These are phyloP conservation scores for Eristalis arbustorum DNA, from an alignment of 2,888 invertebrate species.

Conservation along the genomic window DNA sequence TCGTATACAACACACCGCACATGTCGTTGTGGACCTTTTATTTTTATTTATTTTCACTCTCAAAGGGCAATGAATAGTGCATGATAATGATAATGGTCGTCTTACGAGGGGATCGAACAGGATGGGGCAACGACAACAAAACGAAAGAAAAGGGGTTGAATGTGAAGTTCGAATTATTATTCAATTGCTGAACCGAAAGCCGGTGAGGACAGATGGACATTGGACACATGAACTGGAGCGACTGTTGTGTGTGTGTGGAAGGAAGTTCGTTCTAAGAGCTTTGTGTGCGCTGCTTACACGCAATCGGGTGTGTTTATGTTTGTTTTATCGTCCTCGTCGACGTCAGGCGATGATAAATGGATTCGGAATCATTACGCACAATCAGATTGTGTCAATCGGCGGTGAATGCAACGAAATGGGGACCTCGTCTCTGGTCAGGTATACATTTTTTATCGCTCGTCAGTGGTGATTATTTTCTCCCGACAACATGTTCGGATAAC, in stretches of 20 bases:
- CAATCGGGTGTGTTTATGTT: background rate
- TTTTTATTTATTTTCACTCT: conserved; percentile 27
- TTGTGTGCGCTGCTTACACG: background rate
- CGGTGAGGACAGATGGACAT: conserved; percentile 11
- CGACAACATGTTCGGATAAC: no score
- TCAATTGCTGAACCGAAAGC: conserved; percentile 23
- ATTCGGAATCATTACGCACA: background rate
- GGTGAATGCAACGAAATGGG: background rate
- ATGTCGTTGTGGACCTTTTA: conserved; percentile 37
- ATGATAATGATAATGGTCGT: conserved; percentile 47
- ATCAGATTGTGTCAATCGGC: background rate
- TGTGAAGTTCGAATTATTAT: conserved; percentile 49
- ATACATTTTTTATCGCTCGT: no score
- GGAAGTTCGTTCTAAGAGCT: background rate
- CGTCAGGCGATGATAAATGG: background rate
- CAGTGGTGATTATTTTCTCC: no score
- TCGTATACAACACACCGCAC: conserved; percentile 14
- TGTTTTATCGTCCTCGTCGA: background rate
- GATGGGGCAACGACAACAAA: background rate
- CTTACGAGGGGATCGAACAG: background rate
- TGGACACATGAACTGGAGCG: background rate
- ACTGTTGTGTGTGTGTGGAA: background rate
- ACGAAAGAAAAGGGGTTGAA: conserved; percentile 19
- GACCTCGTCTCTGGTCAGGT: no score
- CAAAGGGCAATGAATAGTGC: conserved; percentile 44